Percentiles rank a stretch among this genome's conserved stretches.
Evolutionary conservation across 92 coral and sea anemone species (phyloP).

Genomic region (Desmophyllum pertusum): DNA sequence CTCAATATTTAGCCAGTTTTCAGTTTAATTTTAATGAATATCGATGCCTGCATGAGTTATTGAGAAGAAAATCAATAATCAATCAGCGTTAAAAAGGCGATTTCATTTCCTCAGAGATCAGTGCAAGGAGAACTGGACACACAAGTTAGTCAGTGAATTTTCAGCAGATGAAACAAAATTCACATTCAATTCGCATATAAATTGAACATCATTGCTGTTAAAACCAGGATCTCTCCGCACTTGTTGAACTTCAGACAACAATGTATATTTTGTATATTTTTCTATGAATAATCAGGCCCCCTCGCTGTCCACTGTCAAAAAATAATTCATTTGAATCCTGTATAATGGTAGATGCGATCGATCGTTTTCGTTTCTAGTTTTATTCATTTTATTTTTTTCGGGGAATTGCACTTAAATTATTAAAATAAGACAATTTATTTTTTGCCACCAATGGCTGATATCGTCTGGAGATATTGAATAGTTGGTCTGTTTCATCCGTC

Average conservation of each 20-base stretch:
- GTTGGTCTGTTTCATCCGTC: no score
- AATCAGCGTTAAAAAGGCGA: not conserved
- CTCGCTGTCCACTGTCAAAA: not conserved
- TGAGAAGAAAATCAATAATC: constrained; percentile 26
- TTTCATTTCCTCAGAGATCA: not conserved
- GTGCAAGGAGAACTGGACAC: no score
- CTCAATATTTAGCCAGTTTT: constrained; percentile 7
- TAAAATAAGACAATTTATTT: not conserved
- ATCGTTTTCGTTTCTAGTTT: not conserved
- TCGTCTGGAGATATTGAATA: no score
- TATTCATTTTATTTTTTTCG: not conserved
- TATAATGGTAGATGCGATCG: not conserved
- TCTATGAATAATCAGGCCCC: not conserved
- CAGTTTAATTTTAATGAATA: not conserved
- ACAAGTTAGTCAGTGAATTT: no score
- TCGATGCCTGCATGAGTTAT: not conserved
- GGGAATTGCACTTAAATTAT: not conserved
- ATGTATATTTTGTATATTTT: not conserved
- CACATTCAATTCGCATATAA: not conserved
- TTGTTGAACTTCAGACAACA: not conserved
- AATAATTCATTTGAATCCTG: not conserved
- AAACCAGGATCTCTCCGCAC: not conserved
- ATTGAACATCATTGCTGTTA: not conserved
- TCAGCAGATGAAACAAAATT: not conserved
- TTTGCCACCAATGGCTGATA: not conserved